Conservation (phyloP, 2,888 invertebrate genomes). For the Anaspis maculata region DNA sequence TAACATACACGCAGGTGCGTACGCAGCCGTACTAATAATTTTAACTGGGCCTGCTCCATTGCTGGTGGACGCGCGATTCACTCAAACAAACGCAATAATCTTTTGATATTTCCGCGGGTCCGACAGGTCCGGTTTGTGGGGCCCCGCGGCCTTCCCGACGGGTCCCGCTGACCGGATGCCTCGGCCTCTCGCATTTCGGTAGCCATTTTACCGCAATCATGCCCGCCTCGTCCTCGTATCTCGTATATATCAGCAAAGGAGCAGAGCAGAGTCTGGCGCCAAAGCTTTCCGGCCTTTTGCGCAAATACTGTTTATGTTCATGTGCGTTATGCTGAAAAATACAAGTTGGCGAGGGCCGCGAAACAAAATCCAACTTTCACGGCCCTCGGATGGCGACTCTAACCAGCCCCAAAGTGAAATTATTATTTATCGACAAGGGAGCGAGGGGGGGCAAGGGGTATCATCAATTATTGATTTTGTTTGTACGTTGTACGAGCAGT, state of each 20-base stretch:
- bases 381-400: slow-evolving; percentile 2
- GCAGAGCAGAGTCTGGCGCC: slow-evolving; percentile 33
- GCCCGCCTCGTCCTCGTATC: slow-evolving; percentile 3
- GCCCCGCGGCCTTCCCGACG: slow-evolving; percentile 2
- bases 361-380: slow-evolving; percentile 4
- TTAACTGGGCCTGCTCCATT: slow-evolving; percentile 82
- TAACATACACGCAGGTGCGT: slow-evolving; percentile 82
- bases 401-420: slow-evolving; percentile 8
- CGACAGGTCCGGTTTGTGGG: too few relatives aligned
- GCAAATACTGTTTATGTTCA: slow-evolving; percentile 36
- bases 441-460: slow-evolving; percentile 33
- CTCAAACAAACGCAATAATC: slow-evolving; percentile 33
- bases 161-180: too few relatives aligned
- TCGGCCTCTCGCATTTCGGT: slow-evolving; percentile 16
- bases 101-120: too few relatives aligned
- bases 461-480: slow-evolving; percentile 41
- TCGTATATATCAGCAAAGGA: slow-evolving; percentile 12
- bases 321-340: slow-evolving; percentile 36
- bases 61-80: slow-evolving; percentile 39
- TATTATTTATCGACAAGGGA: slow-evolving; percentile 16
- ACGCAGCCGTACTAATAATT: slow-evolving; percentile 88
- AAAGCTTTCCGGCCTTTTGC: slow-evolving; percentile 33
- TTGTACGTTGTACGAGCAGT: too few relatives aligned
- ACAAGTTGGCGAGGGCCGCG: too few relatives aligned
- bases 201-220: slow-evolving; percentile 29